A percentile compares a stretch with the other conserved stretches of the same genome.
phyloP scores from a whole-genome alignment of 2,113 vertebrate genomes.

The Pithys albifrons region DNA sequence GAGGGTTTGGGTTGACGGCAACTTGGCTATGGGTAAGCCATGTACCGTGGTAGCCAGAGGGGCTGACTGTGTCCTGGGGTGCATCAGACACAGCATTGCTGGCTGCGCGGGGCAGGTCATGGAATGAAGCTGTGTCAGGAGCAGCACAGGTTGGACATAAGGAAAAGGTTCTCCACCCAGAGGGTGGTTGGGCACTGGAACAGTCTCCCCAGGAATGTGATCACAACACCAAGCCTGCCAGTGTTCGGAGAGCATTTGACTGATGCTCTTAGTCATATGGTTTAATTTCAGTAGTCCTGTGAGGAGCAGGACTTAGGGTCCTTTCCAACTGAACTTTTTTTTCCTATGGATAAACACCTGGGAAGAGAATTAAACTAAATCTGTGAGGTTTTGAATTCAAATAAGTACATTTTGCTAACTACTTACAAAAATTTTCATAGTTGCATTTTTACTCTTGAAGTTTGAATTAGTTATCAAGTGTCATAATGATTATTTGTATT shows the following conservation, averaged over 20 bases:
- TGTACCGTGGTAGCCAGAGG: neutral
- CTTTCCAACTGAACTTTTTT: neutral
- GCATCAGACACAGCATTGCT: neutral
- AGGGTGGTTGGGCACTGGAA: neutral
- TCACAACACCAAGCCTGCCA: neutral
- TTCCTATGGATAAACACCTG: neutral
- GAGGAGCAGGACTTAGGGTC: neutral
- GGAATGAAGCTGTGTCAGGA: neutral
- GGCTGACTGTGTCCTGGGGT: neutral
- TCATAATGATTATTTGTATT: neutral
- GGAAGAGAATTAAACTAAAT: neutral
- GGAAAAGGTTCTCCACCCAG: neutral
- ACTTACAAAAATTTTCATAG: neutral
- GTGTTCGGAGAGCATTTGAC: neutral
- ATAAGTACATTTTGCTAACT: neutral
- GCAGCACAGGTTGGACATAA: neutral
- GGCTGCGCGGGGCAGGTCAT: neutral
- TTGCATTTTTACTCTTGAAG: neutral
- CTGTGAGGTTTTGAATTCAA: neutral
- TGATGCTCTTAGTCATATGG: neutral
- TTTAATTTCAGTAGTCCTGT: neutral
- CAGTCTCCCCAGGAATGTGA: neutral
- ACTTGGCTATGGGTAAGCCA: neutral
- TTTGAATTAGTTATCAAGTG: neutral
- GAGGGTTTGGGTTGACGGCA: neutral